Conservation (phyloP, 2,113 vertebrate genomes). For the Accipiter virgatus region DNA sequence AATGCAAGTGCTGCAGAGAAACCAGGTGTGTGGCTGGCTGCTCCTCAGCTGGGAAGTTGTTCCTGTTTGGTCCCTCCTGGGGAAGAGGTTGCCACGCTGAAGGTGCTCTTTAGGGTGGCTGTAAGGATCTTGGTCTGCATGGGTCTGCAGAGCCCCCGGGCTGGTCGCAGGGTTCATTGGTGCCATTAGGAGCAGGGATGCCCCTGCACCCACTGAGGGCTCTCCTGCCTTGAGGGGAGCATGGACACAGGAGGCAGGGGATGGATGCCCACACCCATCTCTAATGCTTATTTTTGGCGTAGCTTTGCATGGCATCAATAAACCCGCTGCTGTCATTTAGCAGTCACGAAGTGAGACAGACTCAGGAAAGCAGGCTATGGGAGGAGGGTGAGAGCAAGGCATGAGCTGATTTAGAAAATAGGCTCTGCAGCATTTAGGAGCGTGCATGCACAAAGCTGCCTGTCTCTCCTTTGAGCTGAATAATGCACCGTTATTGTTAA, state of each 20-base stretch:
- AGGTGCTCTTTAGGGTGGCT: neutral
- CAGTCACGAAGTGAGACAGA: neutral
- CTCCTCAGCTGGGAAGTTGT: neutral
- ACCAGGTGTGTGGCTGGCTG: neutral
- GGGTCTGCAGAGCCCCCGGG: neutral
- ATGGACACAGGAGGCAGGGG: neutral
- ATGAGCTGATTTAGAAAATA: neutral
- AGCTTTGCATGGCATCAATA: neutral
- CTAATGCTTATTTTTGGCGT: accelerated
- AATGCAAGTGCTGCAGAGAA: neutral
- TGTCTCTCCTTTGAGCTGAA: neutral
- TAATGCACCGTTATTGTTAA: neutral
- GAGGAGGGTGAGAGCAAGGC: neutral
- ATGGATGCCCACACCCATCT: neutral
- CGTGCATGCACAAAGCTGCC: neutral
- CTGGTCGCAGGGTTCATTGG: accelerated
- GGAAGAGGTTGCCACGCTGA: neutral
- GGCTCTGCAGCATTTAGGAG: neutral
- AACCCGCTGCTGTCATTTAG: neutral
- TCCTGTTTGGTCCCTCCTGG: neutral
- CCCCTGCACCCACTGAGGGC: neutral
- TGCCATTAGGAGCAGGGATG: neutral
- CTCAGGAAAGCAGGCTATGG: neutral
- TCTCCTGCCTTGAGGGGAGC: neutral
- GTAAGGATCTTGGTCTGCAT: accelerated